Evolutionary conservation across 2,888 invertebrate species (phyloP), one percentile per base, ranked within the genome.

Genomic region (Heliconius ismenius): DNA sequence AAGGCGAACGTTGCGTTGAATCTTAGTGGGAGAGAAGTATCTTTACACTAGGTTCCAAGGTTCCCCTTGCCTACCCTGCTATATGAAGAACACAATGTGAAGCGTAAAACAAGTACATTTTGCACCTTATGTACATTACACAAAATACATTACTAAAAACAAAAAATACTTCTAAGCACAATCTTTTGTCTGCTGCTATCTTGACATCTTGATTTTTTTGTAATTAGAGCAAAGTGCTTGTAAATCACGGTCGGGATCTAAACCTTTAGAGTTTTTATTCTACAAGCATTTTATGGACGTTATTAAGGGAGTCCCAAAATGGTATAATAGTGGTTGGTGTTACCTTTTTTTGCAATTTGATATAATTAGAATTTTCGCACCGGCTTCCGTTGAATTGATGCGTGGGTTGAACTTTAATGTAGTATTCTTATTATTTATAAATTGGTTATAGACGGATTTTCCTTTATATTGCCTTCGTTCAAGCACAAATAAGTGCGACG

Each of bases 211-310:
- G 39, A 43, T 82, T 86, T 90, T 85, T 90, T 89, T 88, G 84
- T 86, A 91, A 90, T 90, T 89, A 88, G 89, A 86, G 84, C 88
- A 88, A 84, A 85, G 84, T 83, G 83, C 83, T 86, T 82, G 79
- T 75, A 80, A 79, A 79, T 87, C 86, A 87, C 88, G 87, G 84
- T 84, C 77, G 76, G 79, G 81, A 80, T 74, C 81, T 81, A 83
- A 84, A 83, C 82, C 84, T 88, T 88, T 85, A 77, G 81, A 58
- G 82, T 82, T 79, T 87, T 73, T 73, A 60, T 73, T 43, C 73
- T 73, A 32, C 4, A 43, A 73, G 36, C 60, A 39, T 79, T 81
- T 79, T 79, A 73, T 73, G 60, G 68, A 70, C 76, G 72, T 76
- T 75, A 78, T 78, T 78, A 79, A 78, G 64, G 73, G 39, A 76